Conservation (phyloP, 2,888 invertebrate species). For the Epinotia brunnichana region DNA sequence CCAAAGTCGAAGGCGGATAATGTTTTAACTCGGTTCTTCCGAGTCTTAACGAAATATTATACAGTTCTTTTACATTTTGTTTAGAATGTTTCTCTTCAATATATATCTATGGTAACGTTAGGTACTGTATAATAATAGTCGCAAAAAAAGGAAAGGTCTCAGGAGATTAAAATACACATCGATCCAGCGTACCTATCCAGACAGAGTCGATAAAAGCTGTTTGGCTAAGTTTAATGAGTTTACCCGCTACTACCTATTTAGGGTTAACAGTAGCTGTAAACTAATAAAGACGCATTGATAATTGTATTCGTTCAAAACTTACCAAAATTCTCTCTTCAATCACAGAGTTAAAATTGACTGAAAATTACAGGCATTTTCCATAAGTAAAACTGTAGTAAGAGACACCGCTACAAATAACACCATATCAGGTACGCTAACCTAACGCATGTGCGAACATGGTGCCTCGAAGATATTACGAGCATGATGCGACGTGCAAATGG, state of each 20-base stretch:
- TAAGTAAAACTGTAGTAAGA: slow-evolving; percentile 4
- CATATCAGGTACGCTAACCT: slow-evolving; percentile 18
- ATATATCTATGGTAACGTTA: neutral
- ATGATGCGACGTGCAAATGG: slow-evolving; percentile 17
- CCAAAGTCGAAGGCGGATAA: neutral
- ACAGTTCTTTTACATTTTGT: too few species aligned
- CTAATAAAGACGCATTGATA: too few species aligned
- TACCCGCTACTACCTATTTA: slow-evolving; percentile 1
- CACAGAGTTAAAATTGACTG: too few species aligned
- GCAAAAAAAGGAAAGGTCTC: neutral
- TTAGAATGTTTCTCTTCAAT: too few species aligned
- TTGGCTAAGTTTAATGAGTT: slow-evolving; percentile 1
- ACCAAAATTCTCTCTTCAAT: too few species aligned
- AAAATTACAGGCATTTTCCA: neutral
- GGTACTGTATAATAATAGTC: neutral
- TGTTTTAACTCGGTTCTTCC: neutral
- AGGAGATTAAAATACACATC: slow-evolving; percentile 1
- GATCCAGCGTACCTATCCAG: neutral
- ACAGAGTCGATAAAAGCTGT: neutral
- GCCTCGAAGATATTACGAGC: slow-evolving; percentile 7
- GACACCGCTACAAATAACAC: neutral
- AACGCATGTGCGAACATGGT: slow-evolving; percentile 18
- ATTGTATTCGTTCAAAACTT: too few species aligned
- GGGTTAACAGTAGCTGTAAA: neutral
- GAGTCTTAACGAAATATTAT: neutral